Base-by-base conservation (phyloP, 1,140 invertebrate genomes). In the Aethina tumida region DNA sequence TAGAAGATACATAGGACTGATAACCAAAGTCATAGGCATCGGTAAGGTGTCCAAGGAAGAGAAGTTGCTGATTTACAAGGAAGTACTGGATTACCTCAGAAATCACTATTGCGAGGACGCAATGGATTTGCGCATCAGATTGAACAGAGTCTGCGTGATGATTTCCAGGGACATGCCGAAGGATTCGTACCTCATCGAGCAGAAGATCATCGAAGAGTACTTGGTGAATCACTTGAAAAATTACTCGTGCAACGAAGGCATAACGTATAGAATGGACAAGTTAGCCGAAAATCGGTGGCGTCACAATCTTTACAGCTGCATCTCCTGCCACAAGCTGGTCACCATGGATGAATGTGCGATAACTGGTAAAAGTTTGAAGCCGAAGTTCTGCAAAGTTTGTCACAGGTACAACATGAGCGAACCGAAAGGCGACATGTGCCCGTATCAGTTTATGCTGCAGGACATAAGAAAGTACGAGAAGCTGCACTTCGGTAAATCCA, bases 91-190 rank as follows among this genome's bases (percentile, higher is more conserved):
- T 35, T 60, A 65, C 1, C 43, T 80, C 13, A 56, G 67, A 40
- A 53, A 65, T 28, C 72, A 75, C 39, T 53, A 66, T 24, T 74
- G 73, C 50, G 50, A 59, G 10, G 47, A 72, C 17, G 69, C 1
- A 62, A 72, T 26, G 64, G 75, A 43, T 60, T 81, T 14, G 62
- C 68, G 12, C 52, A 55, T 13, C 59, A 79, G 3, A 54, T 81
- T 8, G 71, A 69, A 79, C 33, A 66, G 76, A 52, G 77, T 78
- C 50, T 69, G 73, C 30, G 62, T 69, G 35, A 60, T 80, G 8
- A 52, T 74, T 5, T 59, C 66, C 0, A 59, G 69, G 32, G 67
- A 67, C 24, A 65, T 73, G 12, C 56, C 63, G 3, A 47, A 52
- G 3, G 52, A 57, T 32, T 58, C 70, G 25, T 48, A 81, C 1